Evolutionary conservation across 2,797 vertebrate species (phyloP), one percentile per base, ranked within the genome.

Genomic region (Clarias laeviceps): DNA sequence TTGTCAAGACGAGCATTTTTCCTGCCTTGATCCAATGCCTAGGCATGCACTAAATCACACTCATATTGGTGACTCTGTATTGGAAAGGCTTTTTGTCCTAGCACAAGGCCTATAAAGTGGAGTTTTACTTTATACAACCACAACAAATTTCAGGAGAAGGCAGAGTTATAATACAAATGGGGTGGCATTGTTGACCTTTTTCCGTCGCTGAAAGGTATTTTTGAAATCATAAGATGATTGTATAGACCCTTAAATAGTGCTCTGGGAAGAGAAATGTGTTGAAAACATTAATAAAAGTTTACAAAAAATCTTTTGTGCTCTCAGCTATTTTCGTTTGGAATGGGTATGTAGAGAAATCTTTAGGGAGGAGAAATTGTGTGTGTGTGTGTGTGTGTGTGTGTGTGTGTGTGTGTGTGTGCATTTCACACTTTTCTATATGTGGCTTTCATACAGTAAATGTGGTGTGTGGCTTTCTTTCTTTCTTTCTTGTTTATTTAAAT

Each of bases 251-350:
- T 56, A 37, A 11, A 34, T 59, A 59, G 9, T 37, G 76, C 27
- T 90, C 89, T 66, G 6, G 68, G 27, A 50, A 74, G 69, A 66
- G 69, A 72, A 45, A 80, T 65, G 76, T 90, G 88, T 93, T 93
- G 91, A 91, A 92, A 93, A 94, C 93, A 92, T 93, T 93, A 94
- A 94, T 93, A 88, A 78, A 74, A 62, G 66, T 84, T 81, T 66
- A 88, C 89, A 92, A 91, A 93, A 92, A 90, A 91, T 92, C 91
- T 92, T 90, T 90, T 90, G 91, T 93, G 90, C 91, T 93, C 92
- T 92, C 22, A 62, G 45, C 27, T 56, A 56, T 56, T 82, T 84
- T 57, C 91, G 93, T 91, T 79, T 93, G 90, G 92, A 93, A 90
- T 90, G 91, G 88, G 91, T 91, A 93, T 93, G 90, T 92, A 92